Evolutionary conservation across 2,113 vertebrate genomes (phyloP), one percentile per base, ranked within the genome.

Genomic region (Halcyon malimbica): DNA sequence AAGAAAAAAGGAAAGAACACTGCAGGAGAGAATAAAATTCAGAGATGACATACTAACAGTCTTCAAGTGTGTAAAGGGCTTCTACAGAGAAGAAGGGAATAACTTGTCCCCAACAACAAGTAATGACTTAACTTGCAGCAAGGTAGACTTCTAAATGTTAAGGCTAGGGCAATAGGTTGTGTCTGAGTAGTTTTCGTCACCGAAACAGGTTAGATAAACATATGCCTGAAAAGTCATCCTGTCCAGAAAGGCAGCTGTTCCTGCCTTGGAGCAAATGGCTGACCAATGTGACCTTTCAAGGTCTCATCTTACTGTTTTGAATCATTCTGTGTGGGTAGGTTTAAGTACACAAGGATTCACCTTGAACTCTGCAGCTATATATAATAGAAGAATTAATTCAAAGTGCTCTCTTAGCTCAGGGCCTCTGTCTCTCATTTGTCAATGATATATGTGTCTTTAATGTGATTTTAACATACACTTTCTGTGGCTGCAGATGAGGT

Each of bases 261-360:
- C 67, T 93, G 81, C 65, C 74, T 84, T 87, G 69, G 35, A 91
- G 89, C 81, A 84, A 97, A 53, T 25, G 41, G 8, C 48, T 84
- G 77, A 73, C 19, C 42, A 28, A 0, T 16, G 19, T 93, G 87
- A 95, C 65, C 83, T 89, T 93, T 78, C 65, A 57, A 82, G 91
- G 69, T 89, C 65, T 93, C 53, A 67, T 26, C 11, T 50, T 48
- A 35, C 33, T 78, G 16, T 63, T 26, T 83, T 48, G 68, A 94
- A 78, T 70, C 44, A 56, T 82, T 84, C 74, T 64, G 39, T 76
- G 64, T 71, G 81, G 48, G 62, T 75, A 64, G 57, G 28, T 87
- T 62, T 69, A 56, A 84, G 51, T 70, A 37, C 44, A 29, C 16
- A 56, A 46, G 20, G 20, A 39, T 67, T 94, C 48, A 79, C 77